These are phyloP conservation scores for Caenorhabditis sp. DNA, from an alignment of 2,888 invertebrate species.

Conservation along the genomic window DNA sequence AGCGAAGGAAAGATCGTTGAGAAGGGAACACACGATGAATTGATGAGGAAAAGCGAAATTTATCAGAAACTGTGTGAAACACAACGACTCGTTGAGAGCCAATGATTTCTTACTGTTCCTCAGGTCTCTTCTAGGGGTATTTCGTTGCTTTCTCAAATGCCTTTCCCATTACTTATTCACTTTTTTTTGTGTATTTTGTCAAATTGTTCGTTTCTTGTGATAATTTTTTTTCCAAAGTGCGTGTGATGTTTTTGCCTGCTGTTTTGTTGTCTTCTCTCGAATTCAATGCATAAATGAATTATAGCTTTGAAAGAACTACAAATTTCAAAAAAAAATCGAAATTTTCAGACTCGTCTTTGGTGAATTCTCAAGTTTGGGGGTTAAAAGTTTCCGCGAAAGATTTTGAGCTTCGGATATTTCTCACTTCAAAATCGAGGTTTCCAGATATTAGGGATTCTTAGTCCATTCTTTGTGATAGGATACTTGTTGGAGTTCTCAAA, in stretches of 20 bases:
- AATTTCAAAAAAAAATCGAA: no score
- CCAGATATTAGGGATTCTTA: no score
- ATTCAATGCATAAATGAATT: not conserved
- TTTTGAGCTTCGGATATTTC: no score
- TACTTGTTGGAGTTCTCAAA: no score
- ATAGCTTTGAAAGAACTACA: not conserved
- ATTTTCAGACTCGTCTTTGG: no score
- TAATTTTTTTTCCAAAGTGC: constrained; percentile 16
- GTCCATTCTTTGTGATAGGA: no score
- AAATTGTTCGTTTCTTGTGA: not conserved
- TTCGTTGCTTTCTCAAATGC: not conserved
- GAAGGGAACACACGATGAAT: constrained; percentile 77
- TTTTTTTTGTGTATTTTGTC: constrained; percentile 31
- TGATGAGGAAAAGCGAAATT: constrained; percentile 73
- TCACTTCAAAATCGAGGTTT: no score
- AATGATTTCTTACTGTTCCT: constrained; percentile 27
- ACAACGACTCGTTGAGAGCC: constrained; percentile 76
- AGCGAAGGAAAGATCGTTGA: constrained; percentile 70
- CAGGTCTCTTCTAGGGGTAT: not conserved
- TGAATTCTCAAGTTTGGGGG: no score
- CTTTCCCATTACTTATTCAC: constrained; percentile 5
- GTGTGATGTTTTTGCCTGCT: constrained; percentile 7
- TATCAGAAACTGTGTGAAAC: constrained; percentile 79
- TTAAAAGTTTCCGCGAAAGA: no score
- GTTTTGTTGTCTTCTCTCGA: not conserved